Evolutionary conservation across 2,113 vertebrate species (phyloP), one percentile per base, ranked within the genome.

Genomic region (Rousettus leschenaultii): DNA sequence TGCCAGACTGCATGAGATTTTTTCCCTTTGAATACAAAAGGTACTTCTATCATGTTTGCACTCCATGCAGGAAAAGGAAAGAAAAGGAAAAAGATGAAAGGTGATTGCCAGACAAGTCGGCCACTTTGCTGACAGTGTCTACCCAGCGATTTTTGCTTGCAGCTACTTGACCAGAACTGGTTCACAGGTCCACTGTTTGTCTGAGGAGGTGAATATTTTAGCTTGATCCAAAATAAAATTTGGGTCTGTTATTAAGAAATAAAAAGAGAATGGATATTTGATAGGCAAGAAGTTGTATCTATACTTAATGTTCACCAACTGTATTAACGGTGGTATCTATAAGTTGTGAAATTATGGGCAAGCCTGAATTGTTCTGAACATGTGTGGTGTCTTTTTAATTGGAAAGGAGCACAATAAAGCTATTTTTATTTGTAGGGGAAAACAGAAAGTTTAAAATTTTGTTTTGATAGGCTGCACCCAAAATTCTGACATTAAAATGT

Each of bases 401-500:
- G 33, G 33, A 86, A 92, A 86, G 55, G 43, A 91, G 2, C 51
- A 70, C 30, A 89, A 75, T 70, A 61, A 82, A 89, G 6, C 38
- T 90, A 55, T 53, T 86, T 90, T 63, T 19, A 86, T 33, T 86
- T 89, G 12, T 35, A 95, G 40, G 21, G 15, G 15, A 57, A 96
- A 95, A 77, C 21, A 86, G 53, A 89, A 94, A 75, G 28, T 86
- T 65, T 89, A 48, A 83, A 96, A 15, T 11, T 77, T 92, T 55
- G 30, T 61, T 94, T 94, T 82, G 89, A 48, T 51, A 86, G 24
- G 7, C 16, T 40, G n/a, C 13, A 91, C 70, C 77, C 96, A 91
- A 95, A 96, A 96, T 85, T 74, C 43, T 14, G 70, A 91, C 22
- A 78, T 88, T 95, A 96, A 90, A 86, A 93, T 66, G 35, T 73